Percentiles rank a stretch among this genome's conserved stretches.
phyloP scores from a whole-genome alignment of 1,140 invertebrate genomes.

The Leptinotarsa undecemlineata region DNA sequence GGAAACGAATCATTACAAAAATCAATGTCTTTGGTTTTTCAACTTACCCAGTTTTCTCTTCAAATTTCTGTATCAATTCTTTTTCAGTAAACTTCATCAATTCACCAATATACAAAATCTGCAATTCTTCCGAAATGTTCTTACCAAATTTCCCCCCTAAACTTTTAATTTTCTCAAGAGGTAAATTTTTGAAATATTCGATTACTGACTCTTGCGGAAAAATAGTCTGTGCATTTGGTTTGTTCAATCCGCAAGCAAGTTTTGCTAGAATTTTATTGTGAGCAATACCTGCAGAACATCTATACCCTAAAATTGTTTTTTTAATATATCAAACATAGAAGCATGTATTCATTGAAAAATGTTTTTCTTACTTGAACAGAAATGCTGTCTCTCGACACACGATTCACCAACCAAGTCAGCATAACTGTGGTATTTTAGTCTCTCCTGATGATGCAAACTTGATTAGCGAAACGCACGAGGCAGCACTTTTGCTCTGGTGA shows the following conservation, averaged over 20 bases:
- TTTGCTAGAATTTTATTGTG: conserved; percentile 97
- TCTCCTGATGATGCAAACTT: no score
- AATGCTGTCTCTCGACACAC: no score
- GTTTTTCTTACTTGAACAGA: no score
- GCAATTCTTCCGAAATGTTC: conserved; percentile 69
- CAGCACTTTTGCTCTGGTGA: no score
- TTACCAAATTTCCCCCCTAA: conserved; percentile 89
- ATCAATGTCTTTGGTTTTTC: neutral
- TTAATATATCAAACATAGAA: no score
- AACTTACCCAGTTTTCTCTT: conserved; percentile 81
- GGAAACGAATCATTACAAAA: conserved; percentile 34
- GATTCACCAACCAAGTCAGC: no score
- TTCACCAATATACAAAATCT: conserved; percentile 78
- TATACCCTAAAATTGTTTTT: conserved; percentile 64
- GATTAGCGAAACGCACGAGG: no score
- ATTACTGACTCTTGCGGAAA: conserved; percentile 70
- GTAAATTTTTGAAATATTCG: conserved; percentile 68
- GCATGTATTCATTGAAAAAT: no score
- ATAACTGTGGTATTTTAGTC: no score
- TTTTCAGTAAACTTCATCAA: conserved; percentile 69
- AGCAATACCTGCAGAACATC: conserved; percentile 93
- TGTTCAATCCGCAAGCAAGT: conserved; percentile 88
- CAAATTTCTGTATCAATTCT: conserved; percentile 73
- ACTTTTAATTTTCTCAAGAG: conserved; percentile 78
- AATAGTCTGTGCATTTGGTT: conserved; percentile 92